A percentile compares a stretch with the other conserved stretches of the same genome.
Conservation (phyloP, 2,797 vertebrate species). For the Urophycis tenuis region DNA sequence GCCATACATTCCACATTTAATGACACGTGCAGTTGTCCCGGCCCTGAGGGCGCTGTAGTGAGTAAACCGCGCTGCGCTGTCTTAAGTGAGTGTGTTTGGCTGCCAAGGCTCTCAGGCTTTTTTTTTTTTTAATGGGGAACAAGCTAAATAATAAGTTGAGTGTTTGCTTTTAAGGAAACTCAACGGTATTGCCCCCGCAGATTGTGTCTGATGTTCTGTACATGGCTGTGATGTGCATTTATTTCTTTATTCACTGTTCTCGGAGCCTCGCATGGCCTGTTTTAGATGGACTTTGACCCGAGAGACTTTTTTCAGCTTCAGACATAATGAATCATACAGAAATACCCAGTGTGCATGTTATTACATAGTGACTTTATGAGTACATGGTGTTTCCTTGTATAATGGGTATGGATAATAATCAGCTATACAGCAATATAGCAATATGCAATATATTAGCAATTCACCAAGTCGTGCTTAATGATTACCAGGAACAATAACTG, state of each 20-base stretch:
- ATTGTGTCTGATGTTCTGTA: background rate
- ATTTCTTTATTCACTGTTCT: background rate
- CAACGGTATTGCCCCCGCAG: background rate
- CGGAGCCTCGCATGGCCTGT: too few relatives aligned
- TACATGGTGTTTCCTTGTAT: background rate
- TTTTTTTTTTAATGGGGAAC: background rate
- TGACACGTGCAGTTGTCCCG: conserved; percentile 44
- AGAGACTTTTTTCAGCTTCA: background rate
- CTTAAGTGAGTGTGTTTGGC: conserved; percentile 15
- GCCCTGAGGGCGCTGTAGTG: conserved; percentile 26
- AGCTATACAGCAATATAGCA: background rate
- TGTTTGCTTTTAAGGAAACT: background rate
- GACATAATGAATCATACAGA: background rate
- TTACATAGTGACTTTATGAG: too few relatives aligned
- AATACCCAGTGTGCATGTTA: too few relatives aligned
- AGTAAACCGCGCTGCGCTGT: conserved; percentile 20
- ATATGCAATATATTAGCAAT: background rate
- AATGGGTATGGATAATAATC: background rate
- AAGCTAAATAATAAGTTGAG: background rate
- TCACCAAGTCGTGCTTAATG: background rate
- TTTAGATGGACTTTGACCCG: too few relatives aligned
- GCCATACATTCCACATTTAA: conserved; percentile 62
- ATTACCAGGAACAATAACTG: background rate
- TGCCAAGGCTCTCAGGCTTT: background rate
- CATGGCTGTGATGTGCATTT: background rate